Conservation (phyloP, 2,113 vertebrate species). For the Chloropsis cyanopogon region DNA sequence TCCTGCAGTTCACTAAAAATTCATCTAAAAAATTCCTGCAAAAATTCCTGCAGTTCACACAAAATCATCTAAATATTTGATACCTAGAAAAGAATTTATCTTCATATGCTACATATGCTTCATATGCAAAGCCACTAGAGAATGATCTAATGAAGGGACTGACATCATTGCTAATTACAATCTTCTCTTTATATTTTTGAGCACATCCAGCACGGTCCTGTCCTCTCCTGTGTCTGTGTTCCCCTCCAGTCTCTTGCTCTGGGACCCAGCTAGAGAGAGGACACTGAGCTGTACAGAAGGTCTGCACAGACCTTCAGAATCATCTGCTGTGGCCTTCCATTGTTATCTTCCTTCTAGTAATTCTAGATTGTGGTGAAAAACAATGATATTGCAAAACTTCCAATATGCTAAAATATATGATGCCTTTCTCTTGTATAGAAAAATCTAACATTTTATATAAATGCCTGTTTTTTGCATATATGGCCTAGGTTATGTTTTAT, state of each 20-base stretch:
- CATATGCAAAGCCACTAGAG: neutral
- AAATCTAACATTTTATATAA: neutral
- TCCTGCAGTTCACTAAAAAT: neutral
- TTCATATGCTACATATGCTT: neutral
- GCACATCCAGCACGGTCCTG: neutral
- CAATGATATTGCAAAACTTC: neutral
- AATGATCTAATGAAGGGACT: neutral
- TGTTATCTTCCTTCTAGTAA: neutral
- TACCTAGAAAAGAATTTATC: neutral
- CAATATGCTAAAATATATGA: neutral
- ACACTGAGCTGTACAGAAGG: neutral
- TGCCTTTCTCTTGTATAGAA: neutral
- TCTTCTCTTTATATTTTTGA: neutral
- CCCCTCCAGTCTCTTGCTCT: neutral
- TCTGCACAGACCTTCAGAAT: neutral
- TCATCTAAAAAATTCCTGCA: too few relatives aligned
- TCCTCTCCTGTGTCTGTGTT: fast-evolving
- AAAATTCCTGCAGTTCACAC: too few relatives aligned
- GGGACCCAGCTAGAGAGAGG: neutral
- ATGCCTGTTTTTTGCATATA: neutral
- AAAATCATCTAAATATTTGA: neutral
- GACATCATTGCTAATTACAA: neutral
- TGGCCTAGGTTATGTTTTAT: neutral
- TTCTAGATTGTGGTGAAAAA: neutral
- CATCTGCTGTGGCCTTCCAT: neutral